Evolutionary conservation across 2,888 invertebrate genomes (phyloP).

Genomic region (Agrotis segetum): DNA sequence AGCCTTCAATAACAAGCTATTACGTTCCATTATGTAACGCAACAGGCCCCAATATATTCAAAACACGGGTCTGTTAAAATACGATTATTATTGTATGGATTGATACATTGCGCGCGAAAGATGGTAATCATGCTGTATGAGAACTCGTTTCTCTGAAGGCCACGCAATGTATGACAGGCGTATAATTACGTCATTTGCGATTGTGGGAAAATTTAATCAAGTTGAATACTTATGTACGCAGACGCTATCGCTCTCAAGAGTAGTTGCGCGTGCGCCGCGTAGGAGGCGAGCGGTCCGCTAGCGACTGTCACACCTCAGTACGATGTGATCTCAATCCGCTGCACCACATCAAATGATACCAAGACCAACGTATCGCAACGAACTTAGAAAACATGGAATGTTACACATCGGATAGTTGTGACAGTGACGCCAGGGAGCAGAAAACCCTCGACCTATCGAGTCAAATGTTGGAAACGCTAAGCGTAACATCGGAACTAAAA

Average conservation of each 20-base stretch:
- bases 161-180: slow-evolving; percentile 47
- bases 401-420: slow-evolving; percentile 96
- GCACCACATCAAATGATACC: slow-evolving; percentile 59
- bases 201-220: slow-evolving; percentile 43
- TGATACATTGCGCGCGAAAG: slow-evolving; percentile 32
- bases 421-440: slow-evolving; percentile 93
- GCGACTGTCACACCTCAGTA: slow-evolving; percentile 57
- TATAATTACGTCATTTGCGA: slow-evolving; percentile 4
- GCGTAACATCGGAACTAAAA: slow-evolving; percentile 91
- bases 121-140: not conserved
- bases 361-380: slow-evolving; percentile 57
- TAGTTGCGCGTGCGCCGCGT: slow-evolving; percentile 88
- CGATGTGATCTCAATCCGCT: slow-evolving; percentile 75
- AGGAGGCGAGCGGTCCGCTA: slow-evolving; percentile 65
- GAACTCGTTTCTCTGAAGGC: not conserved
- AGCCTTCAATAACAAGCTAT: slow-evolving; percentile 44
- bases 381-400: slow-evolving; percentile 92
- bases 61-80: slow-evolving; percentile 14
- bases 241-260: slow-evolving; percentile 58
- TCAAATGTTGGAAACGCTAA: slow-evolving; percentile 90
- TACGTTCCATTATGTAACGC: slow-evolving; percentile 56
- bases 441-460: slow-evolving; percentile 93
- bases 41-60: slow-evolving; percentile 31
- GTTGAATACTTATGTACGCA: slow-evolving; percentile 44
- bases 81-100: slow-evolving; percentile 17